phyloP scores from a whole-genome alignment of 2,888 invertebrate genomes.

The Heliconius ethilla region DNA sequence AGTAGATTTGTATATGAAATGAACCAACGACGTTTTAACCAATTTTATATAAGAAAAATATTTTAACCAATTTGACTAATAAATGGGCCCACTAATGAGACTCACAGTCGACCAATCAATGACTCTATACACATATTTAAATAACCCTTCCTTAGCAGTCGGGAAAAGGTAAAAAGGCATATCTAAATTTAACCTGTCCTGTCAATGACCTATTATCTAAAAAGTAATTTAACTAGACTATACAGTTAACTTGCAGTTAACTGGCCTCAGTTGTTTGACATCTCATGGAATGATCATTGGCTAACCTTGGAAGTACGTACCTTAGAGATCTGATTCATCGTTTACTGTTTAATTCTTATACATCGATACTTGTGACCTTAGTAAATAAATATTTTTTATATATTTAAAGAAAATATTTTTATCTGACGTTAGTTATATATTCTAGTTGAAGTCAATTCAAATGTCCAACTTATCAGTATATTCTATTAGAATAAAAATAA shows the following conservation, averaged over 20 bases:
- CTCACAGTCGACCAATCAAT: not conserved
- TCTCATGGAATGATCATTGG: conserved; percentile 47
- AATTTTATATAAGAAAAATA: too few relatives aligned
- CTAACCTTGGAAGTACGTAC: conserved; percentile 41
- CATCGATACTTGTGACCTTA: conserved; percentile 10
- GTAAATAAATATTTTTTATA: not conserved
- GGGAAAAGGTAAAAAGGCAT: not conserved
- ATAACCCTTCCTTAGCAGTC: not conserved
- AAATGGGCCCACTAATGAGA: not conserved
- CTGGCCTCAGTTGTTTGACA: conserved; percentile 49
- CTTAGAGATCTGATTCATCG: conserved; percentile 40
- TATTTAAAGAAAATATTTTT: not conserved
- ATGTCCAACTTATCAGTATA: too few relatives aligned
- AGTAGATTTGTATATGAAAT: not conserved
- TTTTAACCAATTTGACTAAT: not conserved
- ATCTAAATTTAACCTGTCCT: conserved; percentile 29
- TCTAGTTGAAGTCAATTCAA: too few relatives aligned
- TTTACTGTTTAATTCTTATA: conserved; percentile 22
- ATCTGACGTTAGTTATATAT: too few relatives aligned
- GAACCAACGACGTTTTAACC: too few relatives aligned
- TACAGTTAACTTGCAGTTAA: conserved; percentile 55
- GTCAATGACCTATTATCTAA: conserved; percentile 58
- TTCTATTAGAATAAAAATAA: too few relatives aligned
- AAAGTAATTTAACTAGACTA: conserved; percentile 46
- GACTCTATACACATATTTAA: too few relatives aligned